Evolutionary conservation across 2,888 invertebrate species (phyloP).

Genomic region (Agrochola lychnidis): DNA sequence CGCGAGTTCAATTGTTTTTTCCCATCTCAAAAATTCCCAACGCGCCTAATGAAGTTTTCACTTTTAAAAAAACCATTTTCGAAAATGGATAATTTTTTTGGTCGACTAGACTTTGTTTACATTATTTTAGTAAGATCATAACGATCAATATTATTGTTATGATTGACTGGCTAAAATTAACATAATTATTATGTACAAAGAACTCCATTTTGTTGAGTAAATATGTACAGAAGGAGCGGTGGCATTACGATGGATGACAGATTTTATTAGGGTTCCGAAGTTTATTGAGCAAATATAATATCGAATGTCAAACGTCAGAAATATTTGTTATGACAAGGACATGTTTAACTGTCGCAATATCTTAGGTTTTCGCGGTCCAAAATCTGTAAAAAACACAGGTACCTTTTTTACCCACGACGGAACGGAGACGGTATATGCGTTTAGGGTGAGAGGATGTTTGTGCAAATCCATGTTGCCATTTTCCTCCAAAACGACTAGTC

Average conservation of each 20-base stretch:
- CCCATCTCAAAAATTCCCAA: too few species aligned
- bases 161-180: conserved; percentile 1
- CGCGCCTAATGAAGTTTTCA: too few species aligned
- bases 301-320: background rate
- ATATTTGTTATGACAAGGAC: background rate
- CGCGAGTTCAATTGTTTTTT: too few species aligned
- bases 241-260: conserved; percentile 4
- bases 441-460: too few species aligned
- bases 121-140: background rate
- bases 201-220: conserved; percentile 23
- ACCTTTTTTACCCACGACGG: too few species aligned
- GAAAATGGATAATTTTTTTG: too few species aligned
- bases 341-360: background rate
- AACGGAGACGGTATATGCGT: too few species aligned
- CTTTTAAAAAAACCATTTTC: too few species aligned
- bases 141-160: conserved; percentile 14
- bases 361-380: background rate
- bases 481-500: too few species aligned
- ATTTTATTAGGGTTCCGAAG: background rate
- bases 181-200: conserved; percentile 13
- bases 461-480: too few species aligned
- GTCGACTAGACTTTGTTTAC: background rate
- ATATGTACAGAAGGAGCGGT: conserved; percentile 26
- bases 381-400: background rate
- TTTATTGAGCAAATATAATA: background rate